These are phyloP conservation scores for Circaetus cinerascens DNA, from an alignment of 2,113 vertebrate species.

Conservation along the genomic window DNA sequence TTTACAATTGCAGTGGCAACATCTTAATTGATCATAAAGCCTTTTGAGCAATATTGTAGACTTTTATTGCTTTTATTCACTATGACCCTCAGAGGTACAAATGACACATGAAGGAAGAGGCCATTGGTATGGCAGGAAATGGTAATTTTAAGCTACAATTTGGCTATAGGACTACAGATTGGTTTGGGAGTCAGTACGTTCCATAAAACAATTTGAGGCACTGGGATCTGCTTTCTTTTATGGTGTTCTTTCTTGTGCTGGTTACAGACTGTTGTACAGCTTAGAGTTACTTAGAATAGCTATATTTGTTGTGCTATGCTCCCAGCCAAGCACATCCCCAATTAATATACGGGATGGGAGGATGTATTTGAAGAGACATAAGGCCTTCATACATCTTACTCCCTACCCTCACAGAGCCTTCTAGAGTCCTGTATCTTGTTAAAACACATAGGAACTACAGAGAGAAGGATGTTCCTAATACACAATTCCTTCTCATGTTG, in stretches of 20 bases:
- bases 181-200: neutral
- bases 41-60: neutral
- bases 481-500: neutral
- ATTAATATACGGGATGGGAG: neutral
- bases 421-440: neutral
- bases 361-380: neutral
- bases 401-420: neutral
- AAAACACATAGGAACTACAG: neutral
- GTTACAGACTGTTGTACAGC: accelerated
- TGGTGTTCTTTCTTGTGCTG: neutral
- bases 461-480: neutral
- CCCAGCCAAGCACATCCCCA: neutral
- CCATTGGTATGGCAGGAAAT: neutral
- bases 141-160: neutral
- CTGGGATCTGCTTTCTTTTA: neutral
- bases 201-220: neutral
- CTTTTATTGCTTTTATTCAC: neutral
- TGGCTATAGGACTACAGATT: neutral
- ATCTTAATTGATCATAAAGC: neutral
- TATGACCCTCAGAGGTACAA: neutral
- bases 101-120: neutral
- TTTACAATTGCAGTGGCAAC: neutral
- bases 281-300: neutral
- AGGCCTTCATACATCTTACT: neutral
- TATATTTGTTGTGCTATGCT: neutral